phyloP scores from a whole-genome alignment of 2,888 invertebrate genomes.

The Reticulitermes lucifugus region DNA sequence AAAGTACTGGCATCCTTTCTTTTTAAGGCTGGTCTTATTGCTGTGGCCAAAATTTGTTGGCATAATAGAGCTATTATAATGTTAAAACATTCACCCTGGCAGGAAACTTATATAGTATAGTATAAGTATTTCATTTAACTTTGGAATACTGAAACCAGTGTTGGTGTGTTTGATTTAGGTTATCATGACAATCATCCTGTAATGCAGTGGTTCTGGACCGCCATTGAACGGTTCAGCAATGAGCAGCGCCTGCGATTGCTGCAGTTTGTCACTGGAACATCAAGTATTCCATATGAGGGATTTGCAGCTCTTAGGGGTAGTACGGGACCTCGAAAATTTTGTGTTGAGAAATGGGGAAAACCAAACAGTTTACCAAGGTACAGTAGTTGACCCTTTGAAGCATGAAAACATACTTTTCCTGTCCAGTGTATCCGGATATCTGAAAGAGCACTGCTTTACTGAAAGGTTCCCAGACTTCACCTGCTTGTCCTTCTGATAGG shows the following conservation, averaged over 20 bases:
- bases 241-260: constrained; percentile 92
- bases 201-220: constrained; percentile 97
- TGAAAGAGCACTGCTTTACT: too few species aligned
- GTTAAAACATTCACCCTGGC: neutral
- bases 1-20: neutral
- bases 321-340: constrained; percentile 95
- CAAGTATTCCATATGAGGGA: constrained; percentile 97
- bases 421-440: too few species aligned
- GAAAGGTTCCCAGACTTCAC: too few species aligned
- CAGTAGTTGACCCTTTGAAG: neutral
- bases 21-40: too few species aligned
- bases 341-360: constrained; percentile 97
- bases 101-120: neutral
- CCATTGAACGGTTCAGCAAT: constrained; percentile 94
- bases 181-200: constrained; percentile 96
- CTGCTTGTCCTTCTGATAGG: too few species aligned
- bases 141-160: too few species aligned
- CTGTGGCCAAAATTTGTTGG: too few species aligned
- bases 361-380: constrained; percentile 91
- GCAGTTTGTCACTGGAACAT: constrained; percentile 98
- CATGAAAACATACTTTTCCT: too few species aligned
- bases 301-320: constrained; percentile 95
- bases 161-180: constrained; percentile 65
- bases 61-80: too few species aligned
- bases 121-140: too few species aligned